phyloP scores from a whole-genome alignment of 2,888 invertebrate species.

The Cheilosia impressa region DNA sequence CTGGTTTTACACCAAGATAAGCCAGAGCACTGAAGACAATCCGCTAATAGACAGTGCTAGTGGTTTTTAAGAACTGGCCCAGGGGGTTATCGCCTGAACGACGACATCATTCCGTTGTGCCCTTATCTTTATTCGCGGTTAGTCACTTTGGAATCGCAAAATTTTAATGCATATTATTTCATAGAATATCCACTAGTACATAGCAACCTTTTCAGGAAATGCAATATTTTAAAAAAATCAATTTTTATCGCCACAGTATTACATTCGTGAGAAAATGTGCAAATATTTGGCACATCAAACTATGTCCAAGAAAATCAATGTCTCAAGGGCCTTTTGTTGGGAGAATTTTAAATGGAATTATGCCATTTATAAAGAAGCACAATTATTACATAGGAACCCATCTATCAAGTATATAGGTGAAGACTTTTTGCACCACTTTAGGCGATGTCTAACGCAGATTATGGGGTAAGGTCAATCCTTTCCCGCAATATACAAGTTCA shows the following conservation, averaged over 20 bases:
- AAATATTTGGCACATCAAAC: conserved; percentile 3
- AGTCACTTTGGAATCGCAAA: too few relatives aligned
- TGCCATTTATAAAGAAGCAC: not conserved
- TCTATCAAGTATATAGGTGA: not conserved
- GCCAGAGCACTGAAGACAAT: not conserved
- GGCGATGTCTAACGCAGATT: not conserved
- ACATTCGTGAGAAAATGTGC: conserved; percentile 6
- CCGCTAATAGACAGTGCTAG: too few relatives aligned
- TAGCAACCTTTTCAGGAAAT: not conserved
- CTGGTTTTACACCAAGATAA: not conserved
- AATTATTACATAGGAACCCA: not conserved
- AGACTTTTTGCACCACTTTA: not conserved
- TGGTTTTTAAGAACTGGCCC: too few relatives aligned
- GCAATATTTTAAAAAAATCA: conserved; percentile 34
- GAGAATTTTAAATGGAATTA: not conserved
- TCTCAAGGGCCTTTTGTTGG: conserved; percentile 33
- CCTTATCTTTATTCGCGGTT: too few relatives aligned
- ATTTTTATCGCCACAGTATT: conserved; percentile 21
- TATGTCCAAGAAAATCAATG: conserved; percentile 58
- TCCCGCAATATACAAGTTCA: conserved; percentile 1
- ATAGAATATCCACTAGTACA: too few relatives aligned
- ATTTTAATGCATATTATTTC: too few relatives aligned
- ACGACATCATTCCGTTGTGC: too few relatives aligned
- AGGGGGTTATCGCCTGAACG: too few relatives aligned
- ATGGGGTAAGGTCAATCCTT: conserved; percentile 4